Base-by-base conservation (phyloP, 2,888 invertebrate species). In the Andrena camellia region DNA sequence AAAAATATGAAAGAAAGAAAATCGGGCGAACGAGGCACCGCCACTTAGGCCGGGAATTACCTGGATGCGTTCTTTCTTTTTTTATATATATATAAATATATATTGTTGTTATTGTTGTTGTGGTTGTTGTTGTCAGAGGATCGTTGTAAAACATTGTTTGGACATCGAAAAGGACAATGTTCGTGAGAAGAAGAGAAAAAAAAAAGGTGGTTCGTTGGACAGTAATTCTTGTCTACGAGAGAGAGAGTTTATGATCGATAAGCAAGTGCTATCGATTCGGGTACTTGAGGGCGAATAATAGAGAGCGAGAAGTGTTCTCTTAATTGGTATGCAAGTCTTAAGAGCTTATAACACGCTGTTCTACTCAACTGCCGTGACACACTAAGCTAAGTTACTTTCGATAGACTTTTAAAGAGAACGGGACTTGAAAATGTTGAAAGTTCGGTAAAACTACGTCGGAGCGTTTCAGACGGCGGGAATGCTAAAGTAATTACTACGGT, bases 41-140 rank as follows among this genome's bases (percentile, higher is more conserved):
- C 88, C 88, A 88, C 88, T 85, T 83, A 87, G 85, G 86, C 85
- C 85, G 81, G 80, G 88, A 88, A 88, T 88, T 88, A 88, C 88
- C 88, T 88, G 88, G 88, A 88, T 84, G 84, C 84, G 84, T 86
- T 87, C 78, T 23, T 23, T 26, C 10, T 0, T 57, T 57, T 23
- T 13, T 23, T 57, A 13, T 35, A 35, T 13, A 42, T 42, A 42
- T 42, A 42, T 42, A 42, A 1, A 42, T 42, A 42, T 42, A 42
- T 42, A 42, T 42, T 42, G 42, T 42, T 42, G 42, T 17, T 42
- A 42, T 17, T 42, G 42, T 42, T 42, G 35, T 20, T 42, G 42
- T 42, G 13, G 35, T 20, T 54, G 8, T 54, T 8, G 23, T 23
- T 23, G 23, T 26, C 20, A 4, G 72, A 63, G 74, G 70, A 75